Conservation (phyloP, 1,140 invertebrate species). For the Drosophila eugracilis region DNA sequence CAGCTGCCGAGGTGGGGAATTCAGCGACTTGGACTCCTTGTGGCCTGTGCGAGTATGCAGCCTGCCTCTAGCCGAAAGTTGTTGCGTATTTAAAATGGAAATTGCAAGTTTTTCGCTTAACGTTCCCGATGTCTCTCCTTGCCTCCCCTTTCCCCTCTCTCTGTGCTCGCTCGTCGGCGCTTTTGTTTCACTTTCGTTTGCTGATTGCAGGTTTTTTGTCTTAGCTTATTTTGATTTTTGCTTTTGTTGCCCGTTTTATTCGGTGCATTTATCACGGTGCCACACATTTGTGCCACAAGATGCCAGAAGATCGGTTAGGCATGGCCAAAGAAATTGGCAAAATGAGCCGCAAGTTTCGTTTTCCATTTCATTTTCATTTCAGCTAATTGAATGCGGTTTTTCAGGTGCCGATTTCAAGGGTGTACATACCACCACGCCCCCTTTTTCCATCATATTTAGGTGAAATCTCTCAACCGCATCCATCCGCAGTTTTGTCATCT, state of each 20-base stretch:
- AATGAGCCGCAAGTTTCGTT: slow-evolving; percentile 59
- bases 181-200: slow-evolving; percentile 83
- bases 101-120: slow-evolving; percentile 76
- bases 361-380: slow-evolving; percentile 60
- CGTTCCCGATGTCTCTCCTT: slow-evolving; percentile 34
- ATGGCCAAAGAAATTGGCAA: slow-evolving; percentile 35
- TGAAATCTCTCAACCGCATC: slow-evolving; percentile 1
- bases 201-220: slow-evolving; percentile 76
- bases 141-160: slow-evolving; percentile 13
- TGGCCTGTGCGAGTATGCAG: slow-evolving; percentile 1
- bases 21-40: slow-evolving; percentile 30
- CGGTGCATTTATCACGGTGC: slow-evolving; percentile 78
- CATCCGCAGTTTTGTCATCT: slow-evolving; percentile 55
- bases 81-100: slow-evolving; percentile 83
- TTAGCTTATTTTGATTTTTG: slow-evolving; percentile 23
- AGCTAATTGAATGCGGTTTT: slow-evolving; percentile 21
- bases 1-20: slow-evolving; percentile 12
- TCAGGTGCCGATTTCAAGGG: slow-evolving; percentile 26
- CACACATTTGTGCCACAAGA: slow-evolving; percentile 73
- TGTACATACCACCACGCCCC: slow-evolving; percentile 13
- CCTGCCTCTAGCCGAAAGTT: slow-evolving; percentile 81
- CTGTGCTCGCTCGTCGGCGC: slow-evolving; percentile 44
- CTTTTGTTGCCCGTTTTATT: slow-evolving; percentile 7
- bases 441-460: not conserved
- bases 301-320: slow-evolving; percentile 38